These are phyloP conservation scores for Ferrisia virgata DNA, from an alignment of 2,888 invertebrate species.

Conservation along the genomic window DNA sequence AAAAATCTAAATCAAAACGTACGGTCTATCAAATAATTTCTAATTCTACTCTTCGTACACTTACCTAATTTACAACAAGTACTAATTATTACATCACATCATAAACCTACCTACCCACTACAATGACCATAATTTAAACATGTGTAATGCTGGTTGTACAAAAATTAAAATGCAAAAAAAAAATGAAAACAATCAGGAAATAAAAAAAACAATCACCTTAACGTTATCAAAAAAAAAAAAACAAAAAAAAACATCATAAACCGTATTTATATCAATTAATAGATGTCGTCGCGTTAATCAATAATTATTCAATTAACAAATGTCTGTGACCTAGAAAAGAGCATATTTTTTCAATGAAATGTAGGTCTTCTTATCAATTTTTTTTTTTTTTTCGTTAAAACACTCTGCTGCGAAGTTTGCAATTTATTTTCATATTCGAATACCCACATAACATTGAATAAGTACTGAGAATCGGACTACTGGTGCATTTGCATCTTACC, in stretches of 20 bases:
- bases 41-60: background rate
- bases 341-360: conserved; percentile 36
- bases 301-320: background rate
- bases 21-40: background rate
- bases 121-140: background rate
- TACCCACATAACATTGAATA: conserved; percentile 45
- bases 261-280: background rate
- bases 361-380: conserved; percentile 42
- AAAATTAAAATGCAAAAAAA: background rate
- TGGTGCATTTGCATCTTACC: conserved; percentile 41
- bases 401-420: background rate
- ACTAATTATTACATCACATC: too few relatives aligned
- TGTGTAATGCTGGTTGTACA: background rate
- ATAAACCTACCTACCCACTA: background rate
- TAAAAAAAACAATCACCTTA: background rate
- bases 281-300: background rate
- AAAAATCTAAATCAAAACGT: background rate
- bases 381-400: background rate
- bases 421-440: conserved; percentile 41
- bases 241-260: background rate
- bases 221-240: background rate
- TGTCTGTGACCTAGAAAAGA: conserved; percentile 37
- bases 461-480: background rate
- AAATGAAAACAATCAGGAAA: background rate
- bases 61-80: too few relatives aligned